Base-by-base conservation (phyloP, 2,797 vertebrate species). In the Ptychadena robeensis region DNA sequence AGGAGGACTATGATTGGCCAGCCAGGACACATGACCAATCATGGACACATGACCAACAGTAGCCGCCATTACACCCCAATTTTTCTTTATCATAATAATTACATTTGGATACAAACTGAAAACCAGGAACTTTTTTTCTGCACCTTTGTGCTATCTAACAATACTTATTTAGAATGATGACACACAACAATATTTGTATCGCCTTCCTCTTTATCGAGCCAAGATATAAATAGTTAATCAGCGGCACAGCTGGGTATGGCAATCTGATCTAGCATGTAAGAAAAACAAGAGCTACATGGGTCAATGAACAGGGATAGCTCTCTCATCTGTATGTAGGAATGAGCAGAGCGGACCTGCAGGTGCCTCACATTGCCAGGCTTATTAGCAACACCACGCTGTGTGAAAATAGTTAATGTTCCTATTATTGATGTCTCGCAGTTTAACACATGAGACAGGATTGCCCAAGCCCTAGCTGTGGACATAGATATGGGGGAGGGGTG, bases 341-440 rank as follows among this genome's bases (percentile, higher is more conserved):
- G 37, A 48, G 59, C 37, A 25, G 57, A 59, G 64, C 64, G 40
- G 72, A 73, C 34, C 80, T 30, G 80, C 32, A 82, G 70, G 73
- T 76, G 66, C 75, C 34, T 69, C 28, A 35, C 35, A n/a, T 3
- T 32, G 72, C 65, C 66, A 15, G 28, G 80, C 80, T 70, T 82
- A 76, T 82, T 82, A 75, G 72, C 27, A 30, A 69, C 44, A 35
- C 18, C 71, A 53, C 37, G 80, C 80, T 82, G 80, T 69, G 80
- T 25, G 48, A 82, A 48, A 82, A 35, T 66, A 69, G 71, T 82
- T 82, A 82, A 76, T 35, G 53, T 48, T 22, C 32, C 40, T 12
- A n/a, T 69, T 76, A 82, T 75, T 75, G 73, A 76, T 68, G 80
- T 37, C 65, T 69, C 38, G 64, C 61, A 37, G 80, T 74, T 74